Evolutionary conservation across 2,797 vertebrate genomes (phyloP).

Genomic region (Thaleichthys pacificus): DNA sequence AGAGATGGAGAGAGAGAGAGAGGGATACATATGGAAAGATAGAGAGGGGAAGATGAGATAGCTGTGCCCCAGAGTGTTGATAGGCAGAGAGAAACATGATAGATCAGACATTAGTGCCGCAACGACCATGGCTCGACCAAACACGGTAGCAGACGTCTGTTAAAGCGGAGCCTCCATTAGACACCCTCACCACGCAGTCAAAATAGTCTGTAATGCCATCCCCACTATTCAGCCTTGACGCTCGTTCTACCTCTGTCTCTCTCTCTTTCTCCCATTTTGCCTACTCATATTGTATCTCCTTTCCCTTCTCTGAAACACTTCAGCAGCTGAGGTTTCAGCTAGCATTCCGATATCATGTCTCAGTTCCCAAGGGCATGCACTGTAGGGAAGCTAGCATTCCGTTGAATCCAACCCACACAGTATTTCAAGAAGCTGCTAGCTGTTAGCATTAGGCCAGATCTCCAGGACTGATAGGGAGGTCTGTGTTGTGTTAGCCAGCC

Average conservation of each 20-base stretch:
- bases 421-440: neutral
- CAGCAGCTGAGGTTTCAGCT: conserved; percentile 5
- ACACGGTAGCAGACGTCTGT: conserved; percentile 33
- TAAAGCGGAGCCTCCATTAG: conserved; percentile 29
- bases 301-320: conserved; percentile 4
- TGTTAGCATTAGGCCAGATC: conserved; percentile 24
- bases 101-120: neutral
- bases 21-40: neutral
- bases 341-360: neutral
- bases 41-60: neutral
- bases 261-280: too few relatives aligned
- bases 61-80: neutral
- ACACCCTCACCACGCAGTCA: conserved; percentile 24
- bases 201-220: conserved; percentile 20
- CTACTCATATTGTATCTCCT: neutral
- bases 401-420: neutral
- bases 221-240: neutral
- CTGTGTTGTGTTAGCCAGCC: conserved; percentile 39
- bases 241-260: too few relatives aligned
- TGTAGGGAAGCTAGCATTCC: neutral
- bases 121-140: conserved; percentile 16
- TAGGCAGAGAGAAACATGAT: neutral
- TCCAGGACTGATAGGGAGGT: conserved; percentile 14
- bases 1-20: neutral
- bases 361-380: neutral